Conservation (phyloP, 2,888 invertebrate species). For the Chromoteleia sp. region DNA sequence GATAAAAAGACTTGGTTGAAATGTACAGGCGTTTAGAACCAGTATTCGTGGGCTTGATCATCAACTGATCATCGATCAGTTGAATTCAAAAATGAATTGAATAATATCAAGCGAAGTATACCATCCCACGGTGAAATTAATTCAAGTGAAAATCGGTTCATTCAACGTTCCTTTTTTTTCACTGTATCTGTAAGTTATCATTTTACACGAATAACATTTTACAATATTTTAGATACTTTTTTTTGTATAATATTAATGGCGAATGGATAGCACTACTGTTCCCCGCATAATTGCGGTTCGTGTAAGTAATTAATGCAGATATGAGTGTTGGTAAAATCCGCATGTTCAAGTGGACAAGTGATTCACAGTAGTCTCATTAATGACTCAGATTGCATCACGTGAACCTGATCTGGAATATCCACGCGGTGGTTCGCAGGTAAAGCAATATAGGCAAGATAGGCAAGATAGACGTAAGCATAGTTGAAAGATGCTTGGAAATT, state of each 20-base stretch:
- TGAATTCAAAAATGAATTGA: too few relatives aligned
- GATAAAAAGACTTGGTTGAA: too few relatives aligned
- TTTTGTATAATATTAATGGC: background rate
- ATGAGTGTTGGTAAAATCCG: conserved; percentile 36
- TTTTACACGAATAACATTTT: too few relatives aligned
- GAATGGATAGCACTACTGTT: conserved; percentile 1
- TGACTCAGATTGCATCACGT: conserved; percentile 63
- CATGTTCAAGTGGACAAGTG: conserved; percentile 71
- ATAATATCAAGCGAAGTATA: too few relatives aligned
- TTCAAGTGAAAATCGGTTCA: too few relatives aligned
- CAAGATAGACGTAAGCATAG: conserved; percentile 32
- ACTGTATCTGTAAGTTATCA: too few relatives aligned
- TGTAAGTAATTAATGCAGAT: conserved; percentile 53
- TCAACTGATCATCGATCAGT: too few relatives aligned
- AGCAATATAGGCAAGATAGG: conserved; percentile 33
- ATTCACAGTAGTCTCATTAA: conserved; percentile 73
- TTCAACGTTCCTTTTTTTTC: too few relatives aligned
- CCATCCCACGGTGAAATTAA: too few relatives aligned
- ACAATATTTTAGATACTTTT: too few relatives aligned
- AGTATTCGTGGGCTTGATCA: too few relatives aligned
- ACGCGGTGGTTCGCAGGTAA: conserved; percentile 30
- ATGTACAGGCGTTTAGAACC: too few relatives aligned
- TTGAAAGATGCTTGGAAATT: conserved; percentile 56
- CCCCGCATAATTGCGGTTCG: conserved; percentile 28
- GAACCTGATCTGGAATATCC: conserved; percentile 45